A percentile compares a stretch with the other conserved stretches of the same genome.
These are phyloP conservation scores for Drosophila infuscata DNA, from an alignment of 2,888 invertebrate species.

Conservation along the genomic window DNA sequence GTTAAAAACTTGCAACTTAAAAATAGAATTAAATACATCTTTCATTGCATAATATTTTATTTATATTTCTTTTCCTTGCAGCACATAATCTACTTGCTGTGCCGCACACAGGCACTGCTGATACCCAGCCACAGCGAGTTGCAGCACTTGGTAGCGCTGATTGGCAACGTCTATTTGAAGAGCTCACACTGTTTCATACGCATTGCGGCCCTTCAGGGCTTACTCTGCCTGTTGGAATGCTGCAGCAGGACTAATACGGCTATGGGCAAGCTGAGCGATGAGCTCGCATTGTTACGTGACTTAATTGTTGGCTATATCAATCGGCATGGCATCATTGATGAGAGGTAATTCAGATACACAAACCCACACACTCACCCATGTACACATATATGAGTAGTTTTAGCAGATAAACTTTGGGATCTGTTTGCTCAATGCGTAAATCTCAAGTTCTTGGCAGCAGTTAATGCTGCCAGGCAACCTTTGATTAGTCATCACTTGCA, in stretches of 20 bases:
- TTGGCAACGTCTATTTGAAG: constrained; percentile 84
- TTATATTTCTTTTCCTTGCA: constrained; percentile 47
- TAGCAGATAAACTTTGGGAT: neutral
- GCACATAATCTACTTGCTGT: constrained; percentile 85
- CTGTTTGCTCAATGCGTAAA: neutral
- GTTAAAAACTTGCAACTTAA: neutral
- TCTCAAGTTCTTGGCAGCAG: constrained; percentile 15
- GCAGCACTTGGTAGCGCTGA: constrained; percentile 83
- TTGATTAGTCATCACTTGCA: constrained; percentile 16
- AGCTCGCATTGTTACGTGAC: constrained; percentile 83
- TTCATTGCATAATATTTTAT: constrained; percentile 10
- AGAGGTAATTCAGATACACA: constrained; percentile 74
- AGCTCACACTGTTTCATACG: constrained; percentile 85
- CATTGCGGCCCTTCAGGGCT: constrained; percentile 84
- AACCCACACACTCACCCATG: neutral
- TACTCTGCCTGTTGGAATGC: constrained; percentile 84
- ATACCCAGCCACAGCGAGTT: constrained; percentile 84
- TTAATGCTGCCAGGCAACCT: constrained; percentile 19
- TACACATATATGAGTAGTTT: neutral
- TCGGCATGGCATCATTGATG: constrained; percentile 85
- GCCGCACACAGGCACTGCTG: constrained; percentile 84
- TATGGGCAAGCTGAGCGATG: constrained; percentile 85
- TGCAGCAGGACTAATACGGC: constrained; percentile 85
- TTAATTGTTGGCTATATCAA: constrained; percentile 84
- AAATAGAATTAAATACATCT: neutral